Evolutionary conservation across 1,140 invertebrate species (phyloP), one percentile per base, ranked within the genome.

Genomic region (Penaeus japonicus): DNA sequence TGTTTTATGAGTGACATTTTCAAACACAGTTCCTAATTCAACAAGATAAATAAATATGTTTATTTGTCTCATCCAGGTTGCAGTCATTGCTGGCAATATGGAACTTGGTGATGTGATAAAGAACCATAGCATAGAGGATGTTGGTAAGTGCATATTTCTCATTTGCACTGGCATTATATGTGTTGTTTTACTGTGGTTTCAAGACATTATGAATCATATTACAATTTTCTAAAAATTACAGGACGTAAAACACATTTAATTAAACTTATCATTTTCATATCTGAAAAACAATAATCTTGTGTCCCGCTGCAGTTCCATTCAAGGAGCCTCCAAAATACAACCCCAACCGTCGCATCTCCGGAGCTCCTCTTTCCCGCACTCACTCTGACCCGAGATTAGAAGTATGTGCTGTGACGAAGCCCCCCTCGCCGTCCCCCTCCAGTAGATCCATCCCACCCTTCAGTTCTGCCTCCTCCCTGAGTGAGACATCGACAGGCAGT

Each of bases 81-180:
- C 98, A 39, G 97, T 99, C 75, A 99, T 99, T 92, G 97, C 98
- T 85, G 97, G 97, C 80, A 99, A 99, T 93, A 95, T 98, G 93
- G 96, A 97, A 91, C 94, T 99, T 73, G 98, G 98, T 53, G 97
- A 99, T 92, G 95, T 99, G 62, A 99, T 99, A 92, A 97, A 98
- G 92, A 96, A 96, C 91, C 98, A 99, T 93, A 96, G 96, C 92
- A 94, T 96, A 24, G 96, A 97, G 82, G 96, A 99, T 95, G 96
- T 99, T 91, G 98, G 98, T 99, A 93, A 97, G 97, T 95, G 77
- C 59, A 18, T 54, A 73, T 89, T 47, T 47, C 5, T 47, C 1
- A 47, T 47, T 47, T 47, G 47, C 47, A 7, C 12, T 47, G 15
- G 15, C 1, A 47, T 47, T 47, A 47, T 47, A 12, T 47, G 47